A percentile compares a stretch with the other conserved stretches of the same genome.
phyloP scores from a whole-genome alignment of 2,797 vertebrate species.

The Pangasius macronema region DNA sequence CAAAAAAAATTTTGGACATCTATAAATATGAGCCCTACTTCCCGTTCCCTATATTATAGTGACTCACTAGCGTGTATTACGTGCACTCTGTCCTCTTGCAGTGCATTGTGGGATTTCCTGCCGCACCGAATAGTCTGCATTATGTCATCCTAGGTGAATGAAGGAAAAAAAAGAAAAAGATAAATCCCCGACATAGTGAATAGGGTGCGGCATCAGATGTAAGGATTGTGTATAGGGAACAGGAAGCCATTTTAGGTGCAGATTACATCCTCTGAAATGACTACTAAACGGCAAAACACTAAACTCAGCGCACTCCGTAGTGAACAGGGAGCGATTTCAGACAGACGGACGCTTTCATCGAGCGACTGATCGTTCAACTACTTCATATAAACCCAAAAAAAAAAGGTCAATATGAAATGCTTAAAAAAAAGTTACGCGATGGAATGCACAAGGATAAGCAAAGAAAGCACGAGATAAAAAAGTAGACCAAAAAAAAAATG shows the following conservation, averaged over 20 bases:
- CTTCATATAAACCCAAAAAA: too few relatives aligned
- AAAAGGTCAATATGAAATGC: too few relatives aligned
- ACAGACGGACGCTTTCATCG: too few relatives aligned
- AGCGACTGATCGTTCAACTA: too few relatives aligned
- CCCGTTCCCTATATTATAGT: not conserved
- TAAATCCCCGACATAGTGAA: not conserved
- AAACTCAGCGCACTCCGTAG: not conserved
- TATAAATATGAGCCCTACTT: not conserved
- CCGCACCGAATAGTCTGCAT: not conserved
- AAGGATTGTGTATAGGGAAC: not conserved
- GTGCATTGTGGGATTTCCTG: constrained; percentile 26
- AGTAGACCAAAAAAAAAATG: not conserved
- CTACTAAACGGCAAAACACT: not conserved
- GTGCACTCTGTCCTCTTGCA: not conserved
- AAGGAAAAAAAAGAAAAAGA: not conserved
- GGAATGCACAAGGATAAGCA: not conserved
- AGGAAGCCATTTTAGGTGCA: not conserved
- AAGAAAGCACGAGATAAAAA: not conserved
- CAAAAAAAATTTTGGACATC: not conserved
- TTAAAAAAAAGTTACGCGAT: too few relatives aligned
- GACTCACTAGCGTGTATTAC: not conserved
- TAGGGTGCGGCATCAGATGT: not conserved
- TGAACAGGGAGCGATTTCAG: not conserved
- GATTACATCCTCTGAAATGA: not conserved
- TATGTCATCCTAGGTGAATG: not conserved